Conservation (phyloP, 2,888 invertebrate genomes). For the Pristionchus mayeri region DNA sequence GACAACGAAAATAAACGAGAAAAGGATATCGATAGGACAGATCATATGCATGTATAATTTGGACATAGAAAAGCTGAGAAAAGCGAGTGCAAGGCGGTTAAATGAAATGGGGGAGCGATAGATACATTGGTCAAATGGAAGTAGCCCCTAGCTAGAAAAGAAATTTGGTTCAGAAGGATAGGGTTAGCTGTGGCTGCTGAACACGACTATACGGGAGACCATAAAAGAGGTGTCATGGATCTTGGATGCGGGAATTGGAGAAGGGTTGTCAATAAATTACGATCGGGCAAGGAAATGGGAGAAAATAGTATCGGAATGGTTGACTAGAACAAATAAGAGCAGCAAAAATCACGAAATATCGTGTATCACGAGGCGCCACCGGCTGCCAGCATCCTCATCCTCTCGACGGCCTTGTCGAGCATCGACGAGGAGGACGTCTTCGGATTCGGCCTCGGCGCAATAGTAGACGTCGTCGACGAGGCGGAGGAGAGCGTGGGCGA, state of each 20-base stretch:
- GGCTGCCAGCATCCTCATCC: conserved; percentile 57
- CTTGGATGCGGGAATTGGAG: no score
- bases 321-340: background rate
- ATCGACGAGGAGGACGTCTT: conserved; percentile 52
- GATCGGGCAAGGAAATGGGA: no score
- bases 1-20: conserved; percentile 11
- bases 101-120: no score
- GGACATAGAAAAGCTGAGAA: background rate
- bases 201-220: no score
- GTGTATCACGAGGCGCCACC: background rate
- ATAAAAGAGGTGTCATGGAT: no score
- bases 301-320: background rate
- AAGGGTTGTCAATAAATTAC: no score
- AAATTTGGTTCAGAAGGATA: no score
- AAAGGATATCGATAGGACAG: conserved; percentile 1
- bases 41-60: conserved; percentile 5
- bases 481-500: background rate
- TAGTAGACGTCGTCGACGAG: conserved; percentile 21
- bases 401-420: conserved; percentile 62
- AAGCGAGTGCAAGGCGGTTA: no score
- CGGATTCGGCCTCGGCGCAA: background rate
- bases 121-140: no score
- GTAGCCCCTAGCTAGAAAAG: no score
- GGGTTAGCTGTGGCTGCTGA: no score
- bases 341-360: conserved; percentile 1